phyloP scores from a whole-genome alignment of 2,113 vertebrate genomes.

The Meriones unguiculatus region DNA sequence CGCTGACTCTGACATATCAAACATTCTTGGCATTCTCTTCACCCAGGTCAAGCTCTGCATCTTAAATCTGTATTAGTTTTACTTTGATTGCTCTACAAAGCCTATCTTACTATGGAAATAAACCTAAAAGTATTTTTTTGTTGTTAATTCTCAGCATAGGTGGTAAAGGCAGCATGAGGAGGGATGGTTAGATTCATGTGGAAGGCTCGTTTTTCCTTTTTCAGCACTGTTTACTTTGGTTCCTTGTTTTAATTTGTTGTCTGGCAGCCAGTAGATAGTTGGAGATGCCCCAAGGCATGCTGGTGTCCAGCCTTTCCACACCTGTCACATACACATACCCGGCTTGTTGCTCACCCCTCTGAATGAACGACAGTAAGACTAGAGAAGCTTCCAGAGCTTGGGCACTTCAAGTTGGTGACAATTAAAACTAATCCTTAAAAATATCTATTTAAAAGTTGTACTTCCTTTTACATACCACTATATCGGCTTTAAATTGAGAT shows the following conservation, averaged over 20 bases:
- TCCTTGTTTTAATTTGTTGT: slow-evolving; percentile 24
- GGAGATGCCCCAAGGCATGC: slow-evolving; percentile 55
- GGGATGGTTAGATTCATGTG: background rate
- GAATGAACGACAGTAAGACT: background rate
- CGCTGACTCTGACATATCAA: slow-evolving; percentile 77
- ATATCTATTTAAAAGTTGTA: slow-evolving; percentile 51
- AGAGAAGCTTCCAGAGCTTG: slow-evolving; percentile 32
- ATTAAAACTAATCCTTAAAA: slow-evolving; percentile 59
- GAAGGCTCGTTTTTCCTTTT: background rate
- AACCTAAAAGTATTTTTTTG: slow-evolving; percentile 44
- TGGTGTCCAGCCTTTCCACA: background rate
- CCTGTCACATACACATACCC: background rate
- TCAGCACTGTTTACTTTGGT: background rate
- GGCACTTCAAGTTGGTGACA: slow-evolving; percentile 22
- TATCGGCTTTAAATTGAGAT: slow-evolving; percentile 61
- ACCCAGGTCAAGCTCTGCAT: slow-evolving; percentile 71
- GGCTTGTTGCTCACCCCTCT: background rate
- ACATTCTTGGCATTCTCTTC: slow-evolving; percentile 62
- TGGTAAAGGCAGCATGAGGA: slow-evolving; percentile 25
- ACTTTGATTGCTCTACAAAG: slow-evolving; percentile 62
- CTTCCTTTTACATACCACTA: slow-evolving; percentile 55
- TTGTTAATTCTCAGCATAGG: slow-evolving; percentile 70
- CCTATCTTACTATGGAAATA: slow-evolving; percentile 80
- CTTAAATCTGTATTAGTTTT: slow-evolving; percentile 63
- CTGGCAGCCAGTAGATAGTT: slow-evolving; percentile 63